Evolutionary conservation across 2,888 invertebrate genomes (phyloP), one percentile per base, ranked within the genome.

Genomic region (Eupeodes luniger): DNA sequence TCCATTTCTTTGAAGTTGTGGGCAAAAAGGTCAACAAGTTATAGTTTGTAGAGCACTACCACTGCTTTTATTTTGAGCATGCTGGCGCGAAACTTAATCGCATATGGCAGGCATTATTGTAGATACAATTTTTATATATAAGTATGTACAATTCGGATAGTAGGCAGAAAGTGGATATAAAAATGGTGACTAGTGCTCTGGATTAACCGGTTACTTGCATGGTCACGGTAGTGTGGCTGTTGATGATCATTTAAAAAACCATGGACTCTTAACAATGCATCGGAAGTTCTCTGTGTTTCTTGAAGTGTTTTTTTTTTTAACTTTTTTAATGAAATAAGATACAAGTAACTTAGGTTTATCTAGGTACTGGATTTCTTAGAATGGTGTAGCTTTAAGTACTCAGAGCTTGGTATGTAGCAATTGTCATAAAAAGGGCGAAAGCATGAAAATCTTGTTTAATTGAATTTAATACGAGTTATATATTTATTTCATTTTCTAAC

Each of bases 11-110:
- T 55, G 12, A 51, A 77, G 76, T 76, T 70, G 85, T 88, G 78
- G 81, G 82, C 81, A 85, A 88, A 88, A 88, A 88, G 88, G 88
- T 88, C 88, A 88, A 81, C 88, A 64, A 74, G 88, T 88, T 72
- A 34, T 55, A 69, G 3, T 72, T 85, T 81, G 81, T 85, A 53
- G 75, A 81, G 81, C 81, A 77, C 67, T 10, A 34, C 34, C 34
- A 10, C 36, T 59, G 14, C 34, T 34, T 7, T 34, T 14, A 34
- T 53, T 70, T 53, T 36, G 14, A 16, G 44, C 19, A 19, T 55
- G 84, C 75, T 77, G 81, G 81, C 78, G 76, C 64, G 69, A 84
- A 88, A 88, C 77, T 61, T 77, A 83, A 83, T 87, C 76, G 59
- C 70, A 69, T 69, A 85, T 72, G 51, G 66, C 70, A 62, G 62